These are phyloP conservation scores for Pangasius mekongensis DNA, from an alignment of 2,797 vertebrate species.

Conservation along the genomic window DNA sequence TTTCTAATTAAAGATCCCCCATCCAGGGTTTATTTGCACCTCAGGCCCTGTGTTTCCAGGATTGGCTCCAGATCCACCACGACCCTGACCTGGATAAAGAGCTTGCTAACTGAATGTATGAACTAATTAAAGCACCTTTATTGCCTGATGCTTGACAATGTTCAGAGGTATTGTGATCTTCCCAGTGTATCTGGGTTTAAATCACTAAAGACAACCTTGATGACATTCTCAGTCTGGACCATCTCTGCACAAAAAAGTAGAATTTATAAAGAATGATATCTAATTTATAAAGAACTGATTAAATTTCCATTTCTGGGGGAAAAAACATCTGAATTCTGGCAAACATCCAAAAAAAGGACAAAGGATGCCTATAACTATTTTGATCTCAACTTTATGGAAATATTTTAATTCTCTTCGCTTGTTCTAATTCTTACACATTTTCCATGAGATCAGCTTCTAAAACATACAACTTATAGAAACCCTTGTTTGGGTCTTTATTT, in stretches of 20 bases:
- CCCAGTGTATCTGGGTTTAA: neutral
- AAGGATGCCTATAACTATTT: neutral
- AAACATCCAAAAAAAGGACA: neutral
- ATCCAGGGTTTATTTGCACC: neutral
- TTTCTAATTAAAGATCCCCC: neutral
- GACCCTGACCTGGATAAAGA: neutral
- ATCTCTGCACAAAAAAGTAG: neutral
- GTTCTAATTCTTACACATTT: neutral
- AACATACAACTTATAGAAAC: neutral
- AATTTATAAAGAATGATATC: neutral
- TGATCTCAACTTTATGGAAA: neutral
- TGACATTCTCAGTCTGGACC: neutral
- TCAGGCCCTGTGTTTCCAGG: neutral
- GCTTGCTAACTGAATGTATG: neutral
- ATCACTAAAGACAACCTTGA: neutral
- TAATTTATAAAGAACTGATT: neutral
- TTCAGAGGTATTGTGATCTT: neutral
- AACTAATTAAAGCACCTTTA: neutral
- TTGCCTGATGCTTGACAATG: neutral
- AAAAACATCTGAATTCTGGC: neutral
- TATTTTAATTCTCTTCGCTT: neutral
- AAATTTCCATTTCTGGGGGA: neutral
- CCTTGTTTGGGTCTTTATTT: neutral
- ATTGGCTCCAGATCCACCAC: neutral
- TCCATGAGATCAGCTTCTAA: neutral